Evolutionary conservation across 2,113 vertebrate genomes (phyloP).

Genomic region (Nymphicus hollandicus): DNA sequence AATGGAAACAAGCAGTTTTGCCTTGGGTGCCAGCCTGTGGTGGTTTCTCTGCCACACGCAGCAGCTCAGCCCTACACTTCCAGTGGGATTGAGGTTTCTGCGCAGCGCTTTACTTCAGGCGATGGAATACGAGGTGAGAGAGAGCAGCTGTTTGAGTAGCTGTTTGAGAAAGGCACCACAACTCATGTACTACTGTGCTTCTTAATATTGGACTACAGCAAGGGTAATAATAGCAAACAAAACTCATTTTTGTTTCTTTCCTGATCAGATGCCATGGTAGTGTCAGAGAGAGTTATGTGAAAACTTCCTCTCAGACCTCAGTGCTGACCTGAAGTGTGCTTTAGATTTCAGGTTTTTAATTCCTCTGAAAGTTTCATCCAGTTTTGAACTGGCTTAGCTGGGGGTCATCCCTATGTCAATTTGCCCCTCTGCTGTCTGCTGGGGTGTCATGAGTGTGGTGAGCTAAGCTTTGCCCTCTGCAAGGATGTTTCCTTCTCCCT

Average conservation of each 20-base stretch:
- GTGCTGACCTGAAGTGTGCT: not conserved
- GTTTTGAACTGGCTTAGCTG: not conserved
- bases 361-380: not conserved
- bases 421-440: not conserved
- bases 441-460: not conserved
- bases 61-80: not conserved
- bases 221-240: not conserved
- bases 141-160: not conserved
- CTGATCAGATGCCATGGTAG: not conserved
- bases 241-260: not conserved
- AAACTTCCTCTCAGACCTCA: not conserved
- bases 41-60: rapidly evolving
- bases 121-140: not conserved
- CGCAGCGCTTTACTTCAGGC: not conserved
- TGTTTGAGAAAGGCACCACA: not conserved
- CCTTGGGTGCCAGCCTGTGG: not conserved
- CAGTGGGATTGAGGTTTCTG: not conserved
- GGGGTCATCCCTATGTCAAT: not conserved
- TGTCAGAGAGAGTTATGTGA: not conserved
- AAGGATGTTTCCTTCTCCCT: not conserved
- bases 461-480: rapidly evolving
- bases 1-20: not conserved
- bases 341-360: not conserved
- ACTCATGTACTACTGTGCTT: not conserved
- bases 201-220: not conserved